Percentiles rank a stretch among this genome's conserved stretches.
phyloP scores from a whole-genome alignment of 1,140 invertebrate species.

The Danaus plexippus region DNA sequence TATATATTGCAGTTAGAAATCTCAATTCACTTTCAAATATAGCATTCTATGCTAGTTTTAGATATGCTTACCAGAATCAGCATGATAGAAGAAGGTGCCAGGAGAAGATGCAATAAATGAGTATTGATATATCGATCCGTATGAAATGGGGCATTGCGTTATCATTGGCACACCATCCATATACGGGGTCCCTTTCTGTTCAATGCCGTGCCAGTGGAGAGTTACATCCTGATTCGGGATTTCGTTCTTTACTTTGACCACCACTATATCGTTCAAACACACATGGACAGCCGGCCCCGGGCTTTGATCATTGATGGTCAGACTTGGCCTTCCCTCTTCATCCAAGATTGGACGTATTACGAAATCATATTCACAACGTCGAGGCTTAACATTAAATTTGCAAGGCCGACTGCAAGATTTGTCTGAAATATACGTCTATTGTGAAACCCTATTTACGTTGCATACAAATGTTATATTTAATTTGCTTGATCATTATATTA shows the following conservation, averaged over 20 bases:
- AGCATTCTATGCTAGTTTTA: too few species aligned
- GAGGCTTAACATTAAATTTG: conserved; percentile 66
- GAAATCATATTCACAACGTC: conserved; percentile 55
- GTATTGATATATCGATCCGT: conserved; percentile 82
- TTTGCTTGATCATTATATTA: too few species aligned
- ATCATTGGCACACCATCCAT: conserved; percentile 87
- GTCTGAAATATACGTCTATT: conserved; percentile 41
- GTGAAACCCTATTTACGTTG: conserved; percentile 12
- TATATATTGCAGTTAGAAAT: too few species aligned
- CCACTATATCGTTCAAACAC: conserved; percentile 86
- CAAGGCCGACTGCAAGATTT: conserved; percentile 64
- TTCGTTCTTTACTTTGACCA: conserved; percentile 85
- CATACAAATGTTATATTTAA: too few species aligned
- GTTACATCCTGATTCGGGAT: conserved; percentile 77
- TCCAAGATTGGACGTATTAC: conserved; percentile 42
- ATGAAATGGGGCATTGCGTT: conserved; percentile 83
- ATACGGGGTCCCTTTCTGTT: conserved; percentile 79
- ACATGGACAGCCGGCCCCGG: conserved; percentile 89
- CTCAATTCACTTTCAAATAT: too few species aligned
- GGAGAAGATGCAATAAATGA: conserved; percentile 77
- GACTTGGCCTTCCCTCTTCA: conserved; percentile 36
- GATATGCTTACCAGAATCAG: conserved; percentile 71
- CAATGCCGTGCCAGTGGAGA: conserved; percentile 85
- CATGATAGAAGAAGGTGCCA: conserved; percentile 82
- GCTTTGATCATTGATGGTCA: conserved; percentile 83